phyloP scores from a whole-genome alignment of 2,888 invertebrate genomes.

The Drosophila cracens region DNA sequence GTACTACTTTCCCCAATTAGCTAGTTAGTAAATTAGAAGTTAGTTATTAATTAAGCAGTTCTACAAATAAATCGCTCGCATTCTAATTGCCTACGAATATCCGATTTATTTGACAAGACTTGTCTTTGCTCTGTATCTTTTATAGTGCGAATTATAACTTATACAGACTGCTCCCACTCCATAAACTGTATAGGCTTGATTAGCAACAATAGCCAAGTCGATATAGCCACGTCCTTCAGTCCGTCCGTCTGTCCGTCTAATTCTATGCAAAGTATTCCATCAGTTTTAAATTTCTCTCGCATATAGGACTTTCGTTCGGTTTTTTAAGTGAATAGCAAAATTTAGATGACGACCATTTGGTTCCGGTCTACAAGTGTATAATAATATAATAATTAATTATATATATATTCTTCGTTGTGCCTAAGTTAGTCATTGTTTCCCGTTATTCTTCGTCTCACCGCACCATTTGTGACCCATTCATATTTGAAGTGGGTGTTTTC shows the following conservation, averaged over 20 bases:
- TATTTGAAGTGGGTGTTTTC: background rate
- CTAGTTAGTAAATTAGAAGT: background rate
- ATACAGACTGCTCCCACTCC: background rate
- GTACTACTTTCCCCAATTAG: background rate
- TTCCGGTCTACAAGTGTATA: background rate
- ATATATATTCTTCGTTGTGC: background rate
- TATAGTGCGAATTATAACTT: background rate
- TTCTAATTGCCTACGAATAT: background rate
- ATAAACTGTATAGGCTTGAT: background rate
- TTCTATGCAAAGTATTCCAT: background rate
- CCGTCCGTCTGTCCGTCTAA: background rate
- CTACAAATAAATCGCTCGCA: constrained; percentile 1
- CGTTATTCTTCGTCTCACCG: background rate
- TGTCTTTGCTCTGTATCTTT: background rate
- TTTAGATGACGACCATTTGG: background rate
- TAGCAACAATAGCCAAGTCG: background rate
- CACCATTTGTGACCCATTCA: no score
- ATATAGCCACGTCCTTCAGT: background rate
- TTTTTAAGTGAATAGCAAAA: background rate
- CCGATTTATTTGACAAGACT: background rate
- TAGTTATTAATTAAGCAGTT: background rate
- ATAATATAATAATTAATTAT: no score
- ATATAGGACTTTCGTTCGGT: background rate
- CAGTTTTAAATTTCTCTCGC: background rate
- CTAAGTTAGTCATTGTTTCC: background rate